phyloP scores from a whole-genome alignment of 1,140 invertebrate genomes.

The Tigriopus japonicus region DNA sequence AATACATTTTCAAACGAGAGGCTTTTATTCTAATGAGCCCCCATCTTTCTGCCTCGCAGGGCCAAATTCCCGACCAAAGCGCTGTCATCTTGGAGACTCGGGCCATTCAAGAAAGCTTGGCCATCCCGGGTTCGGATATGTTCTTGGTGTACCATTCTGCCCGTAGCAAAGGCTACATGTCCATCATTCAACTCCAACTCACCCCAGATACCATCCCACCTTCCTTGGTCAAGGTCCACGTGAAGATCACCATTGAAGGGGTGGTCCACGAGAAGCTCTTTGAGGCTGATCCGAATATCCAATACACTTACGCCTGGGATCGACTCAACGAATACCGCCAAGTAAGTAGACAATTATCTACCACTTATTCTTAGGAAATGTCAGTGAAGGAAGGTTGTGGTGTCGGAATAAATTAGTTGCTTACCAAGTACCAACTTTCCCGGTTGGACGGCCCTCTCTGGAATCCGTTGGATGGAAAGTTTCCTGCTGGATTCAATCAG shows the following conservation, averaged over 20 bases:
- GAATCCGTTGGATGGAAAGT: no score
- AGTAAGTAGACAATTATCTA: conserved; percentile 17
- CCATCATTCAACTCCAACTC: conserved; percentile 72
- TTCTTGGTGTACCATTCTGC: conserved; percentile 83
- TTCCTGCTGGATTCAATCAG: no score
- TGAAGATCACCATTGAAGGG: conserved; percentile 56
- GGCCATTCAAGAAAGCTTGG: conserved; percentile 85
- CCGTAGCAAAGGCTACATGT: conserved; percentile 73
- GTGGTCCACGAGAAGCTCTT: conserved; percentile 78
- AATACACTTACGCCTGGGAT: conserved; percentile 93
- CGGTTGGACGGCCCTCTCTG: no score
- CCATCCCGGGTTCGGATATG: conserved; percentile 69
- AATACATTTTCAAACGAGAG: no score
- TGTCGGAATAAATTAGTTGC: no score
- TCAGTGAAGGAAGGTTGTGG: no score
- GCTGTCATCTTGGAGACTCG: conserved; percentile 24
- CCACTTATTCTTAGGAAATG: no score
- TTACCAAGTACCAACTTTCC: no score
- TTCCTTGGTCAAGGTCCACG: conserved; percentile 60
- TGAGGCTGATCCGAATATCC: conserved; percentile 84
- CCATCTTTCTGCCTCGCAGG: not conserved
- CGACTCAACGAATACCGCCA: conserved; percentile 71
- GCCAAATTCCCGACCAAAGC: not conserved
- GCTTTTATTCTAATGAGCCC: no score
- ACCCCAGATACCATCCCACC: conserved; percentile 58